A percentile compares a stretch with the other conserved stretches of the same genome.
These are phyloP conservation scores for Steinernema hermaphroditum DNA, from an alignment of 2,888 invertebrate genomes.

Conservation along the genomic window DNA sequence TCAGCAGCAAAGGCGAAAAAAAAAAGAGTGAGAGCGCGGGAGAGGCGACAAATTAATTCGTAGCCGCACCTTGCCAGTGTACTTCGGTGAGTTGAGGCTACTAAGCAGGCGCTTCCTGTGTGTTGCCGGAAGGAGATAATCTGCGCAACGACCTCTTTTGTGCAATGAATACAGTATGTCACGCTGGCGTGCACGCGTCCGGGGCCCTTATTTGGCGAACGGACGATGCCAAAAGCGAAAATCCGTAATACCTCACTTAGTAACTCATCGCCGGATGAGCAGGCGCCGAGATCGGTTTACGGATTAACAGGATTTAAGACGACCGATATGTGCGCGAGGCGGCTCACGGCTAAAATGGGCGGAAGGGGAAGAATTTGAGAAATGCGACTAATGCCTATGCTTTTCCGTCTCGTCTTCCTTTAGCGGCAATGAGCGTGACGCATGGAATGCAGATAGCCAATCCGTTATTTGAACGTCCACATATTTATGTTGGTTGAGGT, in stretches of 20 bases:
- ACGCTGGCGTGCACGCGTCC: too few relatives aligned
- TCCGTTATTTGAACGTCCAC: neutral
- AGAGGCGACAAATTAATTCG: neutral
- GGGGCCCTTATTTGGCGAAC: too few relatives aligned
- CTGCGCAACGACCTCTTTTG: conserved; percentile 9
- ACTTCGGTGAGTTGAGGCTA: neutral
- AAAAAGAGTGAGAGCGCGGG: neutral
- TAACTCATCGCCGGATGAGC: neutral
- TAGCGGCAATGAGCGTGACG: neutral
- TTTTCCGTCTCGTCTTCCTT: neutral
- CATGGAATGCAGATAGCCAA: neutral
- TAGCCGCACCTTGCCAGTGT: neutral
- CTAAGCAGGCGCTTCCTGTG: neutral
- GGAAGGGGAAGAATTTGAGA: neutral
- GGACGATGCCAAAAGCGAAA: too few relatives aligned
- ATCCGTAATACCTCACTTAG: too few relatives aligned
- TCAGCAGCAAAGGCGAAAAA: neutral
- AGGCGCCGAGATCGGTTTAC: conserved; percentile 9
- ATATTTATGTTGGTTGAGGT: neutral
- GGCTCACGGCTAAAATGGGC: neutral
- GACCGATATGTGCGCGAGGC: neutral
- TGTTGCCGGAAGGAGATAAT: neutral
- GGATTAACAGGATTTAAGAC: conserved; percentile 6
- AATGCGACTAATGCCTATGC: neutral
- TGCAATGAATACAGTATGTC: neutral